phyloP scores from a whole-genome alignment of 2,888 invertebrate species.

The Helobdella robusta region DNA sequence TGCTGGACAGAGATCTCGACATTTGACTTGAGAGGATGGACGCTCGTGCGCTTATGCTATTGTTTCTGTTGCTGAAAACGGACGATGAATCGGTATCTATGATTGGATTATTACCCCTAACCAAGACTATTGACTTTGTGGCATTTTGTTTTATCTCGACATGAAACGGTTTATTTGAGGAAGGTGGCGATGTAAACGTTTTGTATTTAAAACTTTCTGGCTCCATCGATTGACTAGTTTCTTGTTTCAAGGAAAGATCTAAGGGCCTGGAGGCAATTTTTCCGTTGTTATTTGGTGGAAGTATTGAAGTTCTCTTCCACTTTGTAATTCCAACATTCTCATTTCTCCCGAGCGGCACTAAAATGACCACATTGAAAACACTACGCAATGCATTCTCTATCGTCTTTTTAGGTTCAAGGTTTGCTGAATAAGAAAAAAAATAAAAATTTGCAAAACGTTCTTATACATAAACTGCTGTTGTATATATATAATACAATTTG shows the following conservation, averaged over 20 bases:
- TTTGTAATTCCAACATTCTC: background rate
- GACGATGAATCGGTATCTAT: background rate
- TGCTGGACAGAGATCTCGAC: too few relatives aligned
- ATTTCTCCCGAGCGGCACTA: background rate
- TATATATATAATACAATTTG: too few relatives aligned
- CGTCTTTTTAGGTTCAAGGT: background rate
- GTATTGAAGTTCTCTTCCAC: constrained; percentile 12
- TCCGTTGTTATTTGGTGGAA: background rate
- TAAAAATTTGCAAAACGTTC: too few relatives aligned
- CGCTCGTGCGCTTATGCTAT: too few relatives aligned
- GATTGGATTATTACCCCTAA: constrained; percentile 15
- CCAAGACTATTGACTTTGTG: constrained; percentile 7
- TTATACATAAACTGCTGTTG: too few relatives aligned
- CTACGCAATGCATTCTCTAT: background rate
- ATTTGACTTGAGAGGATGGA: too few relatives aligned
- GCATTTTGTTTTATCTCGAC: constrained; percentile 7
- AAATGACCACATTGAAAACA: background rate
- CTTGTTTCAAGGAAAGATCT: background rate
- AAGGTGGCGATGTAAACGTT: background rate
- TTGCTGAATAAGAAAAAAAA: too few relatives aligned
- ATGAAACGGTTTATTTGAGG: background rate
- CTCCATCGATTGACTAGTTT: background rate
- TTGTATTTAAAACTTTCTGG: background rate
- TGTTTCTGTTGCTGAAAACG: background rate
- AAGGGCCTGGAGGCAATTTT: background rate